Evolutionary conservation across 2,888 invertebrate genomes (phyloP).

Genomic region (Drosophila barbarae): DNA sequence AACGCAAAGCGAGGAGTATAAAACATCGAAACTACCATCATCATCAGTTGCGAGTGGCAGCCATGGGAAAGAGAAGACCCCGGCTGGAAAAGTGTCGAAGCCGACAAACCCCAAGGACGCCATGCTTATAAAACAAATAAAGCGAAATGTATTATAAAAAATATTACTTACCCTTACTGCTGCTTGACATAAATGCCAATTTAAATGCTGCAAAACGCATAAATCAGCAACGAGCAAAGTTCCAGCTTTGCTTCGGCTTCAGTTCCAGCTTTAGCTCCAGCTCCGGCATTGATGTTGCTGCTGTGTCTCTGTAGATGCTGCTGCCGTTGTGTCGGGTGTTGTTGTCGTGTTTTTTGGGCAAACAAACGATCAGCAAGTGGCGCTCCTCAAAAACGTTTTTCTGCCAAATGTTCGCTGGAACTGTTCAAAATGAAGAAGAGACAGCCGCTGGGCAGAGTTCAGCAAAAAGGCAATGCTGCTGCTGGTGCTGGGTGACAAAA

Average conservation of each 20-base stretch:
- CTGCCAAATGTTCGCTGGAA: constrained; percentile 33
- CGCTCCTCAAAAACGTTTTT: constrained; percentile 66
- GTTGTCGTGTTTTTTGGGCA: constrained; percentile 60
- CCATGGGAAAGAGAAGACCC: constrained; percentile 58
- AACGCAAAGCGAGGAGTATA: constrained; percentile 19
- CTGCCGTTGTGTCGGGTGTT: constrained; percentile 24
- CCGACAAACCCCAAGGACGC: constrained; percentile 60
- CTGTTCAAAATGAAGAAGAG: constrained; percentile 67
- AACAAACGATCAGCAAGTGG: constrained; percentile 73
- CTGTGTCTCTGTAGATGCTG: constrained; percentile 24
- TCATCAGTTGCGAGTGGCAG: constrained; percentile 40
- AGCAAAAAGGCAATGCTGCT: constrained; percentile 18
- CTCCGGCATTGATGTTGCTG: constrained; percentile 24
- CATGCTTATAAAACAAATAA: constrained; percentile 65
- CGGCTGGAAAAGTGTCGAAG: constrained; percentile 70
- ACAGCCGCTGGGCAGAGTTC: constrained; percentile 52
- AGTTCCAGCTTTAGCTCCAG: constrained; percentile 1
- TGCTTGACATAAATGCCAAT: constrained; percentile 75
- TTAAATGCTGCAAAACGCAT: constrained; percentile 76
- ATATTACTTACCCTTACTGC: constrained; percentile 70
- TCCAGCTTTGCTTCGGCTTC: constrained; percentile 7
- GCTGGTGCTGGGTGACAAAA: constrained; percentile 41
- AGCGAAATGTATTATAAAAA: constrained; percentile 70
- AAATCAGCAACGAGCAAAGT: constrained; percentile 59
- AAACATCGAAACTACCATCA: constrained; percentile 34